phyloP scores from a whole-genome alignment of 23 tunicate species.

The Botrylloides violaceus region DNA sequence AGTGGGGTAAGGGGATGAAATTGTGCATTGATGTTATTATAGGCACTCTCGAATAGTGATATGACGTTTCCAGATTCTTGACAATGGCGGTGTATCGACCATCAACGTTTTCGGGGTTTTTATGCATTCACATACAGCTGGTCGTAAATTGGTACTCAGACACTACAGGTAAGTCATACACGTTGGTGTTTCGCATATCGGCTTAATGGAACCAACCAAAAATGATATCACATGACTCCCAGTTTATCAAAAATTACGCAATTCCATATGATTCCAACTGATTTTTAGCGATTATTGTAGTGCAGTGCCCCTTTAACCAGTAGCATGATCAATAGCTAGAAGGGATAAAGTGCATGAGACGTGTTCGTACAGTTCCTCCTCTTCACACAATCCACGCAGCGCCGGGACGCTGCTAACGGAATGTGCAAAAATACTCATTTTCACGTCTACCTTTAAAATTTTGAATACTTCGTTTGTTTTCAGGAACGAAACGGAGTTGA shows the following conservation, averaged over 20 bases:
- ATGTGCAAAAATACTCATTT: no score
- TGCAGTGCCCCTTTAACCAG: no score
- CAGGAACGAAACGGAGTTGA: conserved; percentile 27
- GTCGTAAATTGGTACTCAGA: conserved; percentile 1
- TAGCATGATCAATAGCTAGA: no score
- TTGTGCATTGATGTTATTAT: not conserved
- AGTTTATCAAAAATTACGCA: no score
- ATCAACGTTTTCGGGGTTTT: conserved; percentile 20
- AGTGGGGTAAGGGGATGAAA: conserved; percentile 7
- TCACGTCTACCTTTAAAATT: not conserved
- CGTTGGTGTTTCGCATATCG: no score
- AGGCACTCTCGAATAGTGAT: not conserved
- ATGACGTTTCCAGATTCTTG: not conserved
- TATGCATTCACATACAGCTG: conserved; percentile 24
- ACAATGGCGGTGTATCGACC: not conserved
- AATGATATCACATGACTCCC: no score
- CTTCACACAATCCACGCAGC: not conserved
- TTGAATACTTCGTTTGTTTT: not conserved
- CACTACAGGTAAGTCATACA: conserved; percentile 20
- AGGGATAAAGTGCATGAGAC: no score
- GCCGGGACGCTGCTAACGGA: not conserved
- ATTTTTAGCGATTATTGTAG: no score
- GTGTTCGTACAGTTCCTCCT: no score
- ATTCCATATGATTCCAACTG: no score
- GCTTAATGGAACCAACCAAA: no score